Base-by-base conservation (phyloP, 92 coral and sea anemone species). In the Siderastrea radians region DNA sequence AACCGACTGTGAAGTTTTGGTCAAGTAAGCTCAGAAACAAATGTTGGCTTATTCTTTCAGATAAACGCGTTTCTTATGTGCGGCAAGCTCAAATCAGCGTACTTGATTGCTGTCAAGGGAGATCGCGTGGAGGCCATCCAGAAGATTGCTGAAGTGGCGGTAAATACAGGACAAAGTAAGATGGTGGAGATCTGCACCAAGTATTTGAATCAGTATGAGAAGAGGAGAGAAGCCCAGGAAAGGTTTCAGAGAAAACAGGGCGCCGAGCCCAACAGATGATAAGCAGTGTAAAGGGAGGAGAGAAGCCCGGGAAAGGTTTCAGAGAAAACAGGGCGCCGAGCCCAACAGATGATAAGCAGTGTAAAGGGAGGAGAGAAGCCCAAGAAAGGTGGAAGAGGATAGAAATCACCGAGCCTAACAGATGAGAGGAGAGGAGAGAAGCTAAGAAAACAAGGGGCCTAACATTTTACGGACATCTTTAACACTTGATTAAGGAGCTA, bases 21-120 rank as follows among this genome's bases (percentile, higher is more conserved):
- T 10, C 5, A 17, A 1, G 46, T 47, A 19, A 13, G n/a, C 46
- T 67, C 10, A 12, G 9, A 8, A 13, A 13, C 6, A 38, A 2
- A 3, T 45, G 43, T 38, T 5, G 52, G 38, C 47, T 69, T 16
- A 47, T 80, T 75, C 6, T 48, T 72, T 26, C 77, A 98, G 99
- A 93, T 98, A 51, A 94, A 92, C 63, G 98, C 98, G 26, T 98
- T 87, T 77, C 84, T 98, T 53, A 80, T 89, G 72, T 92, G 97
- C 87, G 98, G 98, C 10, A 96, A 96, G 68, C 93, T 98, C 4
- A 98, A 93, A 75, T 96, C 99, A 4, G 99, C 99, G 3, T 98
- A 98, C 65, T 92, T 98, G 44, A 90, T 96, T 45, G 99, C 99
- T 17, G 98, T 95, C 2, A 92, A 93, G 58, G 94, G 94, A 51